phyloP scores from a whole-genome alignment of 2,113 vertebrate genomes.

The Anolis carolinensis region DNA sequence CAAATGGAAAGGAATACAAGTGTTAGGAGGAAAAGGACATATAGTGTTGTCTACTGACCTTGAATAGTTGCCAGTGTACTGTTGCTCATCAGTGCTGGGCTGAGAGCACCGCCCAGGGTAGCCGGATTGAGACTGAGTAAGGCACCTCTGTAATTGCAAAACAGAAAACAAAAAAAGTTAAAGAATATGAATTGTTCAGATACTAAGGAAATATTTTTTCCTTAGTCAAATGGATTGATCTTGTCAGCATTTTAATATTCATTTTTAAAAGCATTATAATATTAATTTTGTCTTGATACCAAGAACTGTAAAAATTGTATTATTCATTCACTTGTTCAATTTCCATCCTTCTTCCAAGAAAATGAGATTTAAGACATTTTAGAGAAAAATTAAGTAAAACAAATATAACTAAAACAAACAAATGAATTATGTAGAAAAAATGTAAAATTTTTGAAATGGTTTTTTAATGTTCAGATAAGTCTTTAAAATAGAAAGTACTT shows the following conservation, averaged over 20 bases:
- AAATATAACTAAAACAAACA: background rate
- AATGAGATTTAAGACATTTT: too few species aligned
- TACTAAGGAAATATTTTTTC: background rate
- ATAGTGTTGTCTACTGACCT: conserved; percentile 80
- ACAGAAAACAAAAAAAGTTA: conserved; percentile 46
- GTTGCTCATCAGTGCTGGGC: conserved; percentile 96
- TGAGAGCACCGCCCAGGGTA: conserved; percentile 88
- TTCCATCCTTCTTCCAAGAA: too few species aligned
- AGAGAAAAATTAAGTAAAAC: background rate
- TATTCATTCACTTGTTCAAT: too few species aligned
- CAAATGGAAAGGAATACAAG: background rate
- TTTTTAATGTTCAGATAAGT: background rate
- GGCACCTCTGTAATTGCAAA: conserved; percentile 84
- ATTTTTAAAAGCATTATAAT: too few species aligned
- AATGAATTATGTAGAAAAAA: background rate
- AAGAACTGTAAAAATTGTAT: too few species aligned
- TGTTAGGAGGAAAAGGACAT: background rate
- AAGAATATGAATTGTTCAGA: conserved; percentile 24
- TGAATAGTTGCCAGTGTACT: conserved; percentile 98
- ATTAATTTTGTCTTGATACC: too few species aligned
- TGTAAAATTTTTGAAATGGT: background rate
- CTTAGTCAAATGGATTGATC: too few species aligned
- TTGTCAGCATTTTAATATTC: too few species aligned
- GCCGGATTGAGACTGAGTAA: conserved; percentile 94
- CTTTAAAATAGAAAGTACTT: conserved; percentile 61